Percentiles rank a stretch among this genome's conserved stretches.
Evolutionary conservation across 2,888 invertebrate species (phyloP).

Genomic region (Azorinus chamasolen): DNA sequence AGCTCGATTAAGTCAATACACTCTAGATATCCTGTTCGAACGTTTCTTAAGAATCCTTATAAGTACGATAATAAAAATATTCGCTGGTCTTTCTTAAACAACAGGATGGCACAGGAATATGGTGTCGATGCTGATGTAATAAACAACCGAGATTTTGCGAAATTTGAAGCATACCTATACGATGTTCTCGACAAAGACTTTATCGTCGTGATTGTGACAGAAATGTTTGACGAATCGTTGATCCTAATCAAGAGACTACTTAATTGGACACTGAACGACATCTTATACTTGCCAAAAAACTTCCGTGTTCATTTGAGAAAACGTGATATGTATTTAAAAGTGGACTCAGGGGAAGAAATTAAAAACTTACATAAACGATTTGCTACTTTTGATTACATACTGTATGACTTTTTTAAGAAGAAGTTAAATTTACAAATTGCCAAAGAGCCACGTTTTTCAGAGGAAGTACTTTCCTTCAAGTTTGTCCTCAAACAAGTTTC

Average conservation of each 20-base stretch:
- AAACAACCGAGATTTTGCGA: constrained; percentile 29
- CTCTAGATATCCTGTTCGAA: constrained; percentile 20
- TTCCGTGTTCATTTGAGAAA: constrained; percentile 22
- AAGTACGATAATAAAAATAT: constrained; percentile 21
- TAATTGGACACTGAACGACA: constrained; percentile 51
- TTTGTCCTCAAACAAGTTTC: constrained; percentile 33
- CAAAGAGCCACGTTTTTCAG: constrained; percentile 40
- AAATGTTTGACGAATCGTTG: constrained; percentile 59
- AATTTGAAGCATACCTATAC: constrained; percentile 40
- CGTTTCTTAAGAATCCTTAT: constrained; percentile 29
- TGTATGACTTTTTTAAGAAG: constrained; percentile 57
- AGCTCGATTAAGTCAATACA: constrained; percentile 18
- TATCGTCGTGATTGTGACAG: constrained; percentile 51
- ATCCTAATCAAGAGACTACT: constrained; percentile 49
- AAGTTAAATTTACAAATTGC: constrained; percentile 37
- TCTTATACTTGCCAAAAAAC: constrained; percentile 59
- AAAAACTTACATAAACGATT: constrained; percentile 29
- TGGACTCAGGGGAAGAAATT: constrained; percentile 10
- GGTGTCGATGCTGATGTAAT: constrained; percentile 52
- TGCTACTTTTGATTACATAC: constrained; percentile 47
- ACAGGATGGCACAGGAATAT: constrained; percentile 57
- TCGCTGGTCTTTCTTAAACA: constrained; percentile 42
- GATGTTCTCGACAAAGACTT: constrained; percentile 58
- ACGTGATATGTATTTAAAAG: constrained; percentile 8
- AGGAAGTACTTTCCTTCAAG: constrained; percentile 48